Evolutionary conservation across 2,888 invertebrate species (phyloP).

Genomic region (Scaptomyza cyrtandrae): DNA sequence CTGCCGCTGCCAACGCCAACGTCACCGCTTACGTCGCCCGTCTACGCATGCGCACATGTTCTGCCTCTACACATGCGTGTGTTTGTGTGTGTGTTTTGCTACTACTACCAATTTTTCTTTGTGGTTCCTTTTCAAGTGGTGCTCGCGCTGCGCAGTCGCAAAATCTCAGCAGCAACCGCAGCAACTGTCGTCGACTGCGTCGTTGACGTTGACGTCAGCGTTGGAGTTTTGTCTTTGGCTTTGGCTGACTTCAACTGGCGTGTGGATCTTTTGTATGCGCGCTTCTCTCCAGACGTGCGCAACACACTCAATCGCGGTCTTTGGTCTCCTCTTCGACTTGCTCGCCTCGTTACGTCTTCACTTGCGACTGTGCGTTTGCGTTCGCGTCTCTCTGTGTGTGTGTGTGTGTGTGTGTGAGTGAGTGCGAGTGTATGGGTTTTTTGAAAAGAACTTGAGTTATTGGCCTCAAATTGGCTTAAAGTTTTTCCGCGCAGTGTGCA

Average conservation of each 20-base stretch:
- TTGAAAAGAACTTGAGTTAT: conserved; percentile 49
- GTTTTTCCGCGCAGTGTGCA: conserved; percentile 23
- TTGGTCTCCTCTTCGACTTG: conserved; percentile 60
- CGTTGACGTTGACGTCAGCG: conserved; percentile 29
- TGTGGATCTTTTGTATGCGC: conserved; percentile 79
- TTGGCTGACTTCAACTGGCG: conserved; percentile 58
- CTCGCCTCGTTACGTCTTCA: conserved; percentile 46
- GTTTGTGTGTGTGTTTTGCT: conserved; percentile 15
- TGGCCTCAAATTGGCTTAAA: conserved; percentile 58
- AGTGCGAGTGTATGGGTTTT: conserved; percentile 23
- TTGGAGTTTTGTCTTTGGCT: conserved; percentile 57
- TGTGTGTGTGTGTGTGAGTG: conserved; percentile 21
- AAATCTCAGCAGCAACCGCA: conserved; percentile 58
- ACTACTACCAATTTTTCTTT: conserved; percentile 64
- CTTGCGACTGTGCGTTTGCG: conserved; percentile 29
- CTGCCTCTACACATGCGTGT: conserved; percentile 35
- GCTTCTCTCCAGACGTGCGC: conserved; percentile 75
- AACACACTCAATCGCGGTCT: conserved; percentile 71
- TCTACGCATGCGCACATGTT: conserved; percentile 77
- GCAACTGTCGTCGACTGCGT: conserved; percentile 8
- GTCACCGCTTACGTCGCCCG: conserved; percentile 42
- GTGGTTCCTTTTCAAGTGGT: conserved; percentile 47
- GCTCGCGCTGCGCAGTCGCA: conserved; percentile 48
- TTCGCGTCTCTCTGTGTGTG: conserved; percentile 8
- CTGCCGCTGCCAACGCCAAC: conserved; percentile 16